These are phyloP conservation scores for Apteryx mantelli DNA, from an alignment of 2,113 vertebrate species.

Conservation along the genomic window DNA sequence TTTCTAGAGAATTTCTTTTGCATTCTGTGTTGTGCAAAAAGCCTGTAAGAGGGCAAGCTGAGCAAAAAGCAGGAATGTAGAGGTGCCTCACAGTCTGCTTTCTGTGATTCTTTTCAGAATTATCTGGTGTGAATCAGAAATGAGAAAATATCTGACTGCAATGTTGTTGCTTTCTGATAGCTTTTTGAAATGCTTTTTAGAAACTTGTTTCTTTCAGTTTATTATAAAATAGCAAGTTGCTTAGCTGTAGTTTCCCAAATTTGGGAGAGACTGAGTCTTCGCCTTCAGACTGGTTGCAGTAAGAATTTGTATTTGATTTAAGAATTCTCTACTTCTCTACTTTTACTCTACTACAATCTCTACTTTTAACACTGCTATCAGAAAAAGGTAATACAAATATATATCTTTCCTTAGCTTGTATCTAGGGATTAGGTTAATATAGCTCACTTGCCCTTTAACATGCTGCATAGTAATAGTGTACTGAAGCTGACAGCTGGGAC, in stretches of 20 bases:
- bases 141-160: background rate
- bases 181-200: background rate
- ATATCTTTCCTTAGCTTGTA: background rate
- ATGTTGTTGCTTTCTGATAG: background rate
- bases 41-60: background rate
- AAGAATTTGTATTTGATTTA: background rate
- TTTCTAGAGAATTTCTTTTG: background rate
- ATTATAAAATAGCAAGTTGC: background rate
- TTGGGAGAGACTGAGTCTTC: background rate
- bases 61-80: background rate
- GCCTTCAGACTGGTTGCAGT: background rate
- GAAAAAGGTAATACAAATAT: background rate
- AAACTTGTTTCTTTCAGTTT: background rate
- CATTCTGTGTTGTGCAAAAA: background rate
- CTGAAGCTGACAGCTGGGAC: background rate
- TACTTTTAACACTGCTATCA: background rate
- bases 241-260: background rate
- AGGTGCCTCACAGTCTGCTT: background rate
- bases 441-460: background rate
- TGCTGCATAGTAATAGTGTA: background rate
- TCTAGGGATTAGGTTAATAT: background rate
- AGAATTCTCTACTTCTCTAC: background rate
- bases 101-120: conserved; percentile 8
- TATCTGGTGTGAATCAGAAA: conserved; percentile 20
- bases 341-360: background rate